phyloP scores from a whole-genome alignment of 1,140 invertebrate genomes.

The Ceratosolen solmsi region DNA sequence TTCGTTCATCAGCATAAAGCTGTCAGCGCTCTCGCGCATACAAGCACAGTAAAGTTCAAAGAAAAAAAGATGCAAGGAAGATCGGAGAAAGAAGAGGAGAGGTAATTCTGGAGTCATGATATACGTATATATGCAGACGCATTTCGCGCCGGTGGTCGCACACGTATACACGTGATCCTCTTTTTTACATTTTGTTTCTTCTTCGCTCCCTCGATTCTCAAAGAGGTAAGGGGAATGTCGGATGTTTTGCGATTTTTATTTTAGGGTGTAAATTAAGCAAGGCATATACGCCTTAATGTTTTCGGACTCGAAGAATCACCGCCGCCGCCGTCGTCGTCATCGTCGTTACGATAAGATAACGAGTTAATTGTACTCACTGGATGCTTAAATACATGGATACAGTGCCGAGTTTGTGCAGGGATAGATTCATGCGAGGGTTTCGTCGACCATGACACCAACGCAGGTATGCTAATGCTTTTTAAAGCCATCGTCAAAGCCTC shows the following conservation, averaged over 20 bases:
- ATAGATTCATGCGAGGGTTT: background rate
- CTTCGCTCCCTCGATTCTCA: background rate
- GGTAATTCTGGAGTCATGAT: background rate
- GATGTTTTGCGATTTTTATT: constrained; percentile 27
- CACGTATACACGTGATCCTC: background rate
- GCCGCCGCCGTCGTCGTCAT: background rate
- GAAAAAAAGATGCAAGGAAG: background rate
- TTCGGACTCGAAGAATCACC: constrained; percentile 24
- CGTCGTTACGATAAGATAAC: constrained; percentile 71
- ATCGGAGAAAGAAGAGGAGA: background rate
- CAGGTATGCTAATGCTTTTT: constrained; percentile 73
- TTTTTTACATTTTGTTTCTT: background rate
- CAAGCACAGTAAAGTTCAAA: background rate
- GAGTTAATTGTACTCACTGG: constrained; percentile 74
- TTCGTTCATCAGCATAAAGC: constrained; percentile 52
- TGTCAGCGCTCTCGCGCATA: constrained; percentile 38
- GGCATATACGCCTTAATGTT: constrained; percentile 71
- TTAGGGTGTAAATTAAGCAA: constrained; percentile 72
- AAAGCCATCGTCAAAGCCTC: constrained; percentile 64
- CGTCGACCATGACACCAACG: constrained; percentile 42
- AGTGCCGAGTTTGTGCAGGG: too few relatives aligned
- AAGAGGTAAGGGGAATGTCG: background rate
- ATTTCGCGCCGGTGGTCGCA: background rate
- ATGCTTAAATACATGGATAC: constrained; percentile 69
- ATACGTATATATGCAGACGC: background rate